Base-by-base conservation (phyloP, 2,797 vertebrate genomes). In the Rhinatrema bivittatum region DNA sequence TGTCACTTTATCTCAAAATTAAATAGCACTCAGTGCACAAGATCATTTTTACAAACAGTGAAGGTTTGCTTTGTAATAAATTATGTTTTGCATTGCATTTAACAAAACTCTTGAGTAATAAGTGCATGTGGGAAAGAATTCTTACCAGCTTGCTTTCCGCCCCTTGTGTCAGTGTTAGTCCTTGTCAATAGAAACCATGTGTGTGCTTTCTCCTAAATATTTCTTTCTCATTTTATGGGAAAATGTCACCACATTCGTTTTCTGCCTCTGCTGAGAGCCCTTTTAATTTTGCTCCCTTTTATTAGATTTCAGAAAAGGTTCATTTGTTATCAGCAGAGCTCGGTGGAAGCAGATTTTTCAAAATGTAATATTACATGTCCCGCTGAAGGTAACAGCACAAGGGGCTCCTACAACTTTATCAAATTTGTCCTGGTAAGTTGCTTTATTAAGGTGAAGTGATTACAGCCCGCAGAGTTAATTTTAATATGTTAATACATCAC, bases 401-500 rank as follows among this genome's bases (percentile, higher is more conserved):
- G 70, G 44, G 70, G 70, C 62, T 72, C 68, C 63, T 78, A 61
- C 53, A 64, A 67, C 74, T 76, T 76, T 64, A 79, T 76, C 72
- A 70, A 62, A 70, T 76, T 72, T 75, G 60, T 60, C 69, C 65
- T 57, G 36, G 46, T 60, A 72, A 69, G 51, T 76, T 69, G 43
- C 38, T 62, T 72, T 65, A 65, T 72, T 70, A 68, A 74, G 47
- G 65, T 78, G 58, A 76, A 69, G 53, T 71, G 72, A 75, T 78
- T 78, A 73, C 62, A 72, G 62, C 49, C 60, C 32, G 56, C 60
- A 64, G 60, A 75, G 72, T 78, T 85, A 77, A 80, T 82, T 81
- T 77, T 70, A 76, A 70, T 76, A 76, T 78, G 76, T 53, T 70
- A 79, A 79, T 72, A 55, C 25, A 63, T 54, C 70, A 55, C 53